phyloP scores from a whole-genome alignment of 2,888 invertebrate genomes.

The Melieria omissa region DNA sequence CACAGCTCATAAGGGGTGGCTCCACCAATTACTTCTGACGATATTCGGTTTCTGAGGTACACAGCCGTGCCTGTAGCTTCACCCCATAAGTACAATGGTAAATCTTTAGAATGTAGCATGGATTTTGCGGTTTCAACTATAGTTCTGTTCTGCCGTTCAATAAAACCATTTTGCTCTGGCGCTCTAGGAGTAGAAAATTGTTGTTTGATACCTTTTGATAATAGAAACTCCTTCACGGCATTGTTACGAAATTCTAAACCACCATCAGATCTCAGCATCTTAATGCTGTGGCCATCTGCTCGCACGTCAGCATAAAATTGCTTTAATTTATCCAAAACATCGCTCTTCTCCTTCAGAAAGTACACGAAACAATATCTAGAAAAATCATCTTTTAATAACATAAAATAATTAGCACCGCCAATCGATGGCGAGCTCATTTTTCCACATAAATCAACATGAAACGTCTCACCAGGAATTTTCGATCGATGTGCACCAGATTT shows the following conservation, averaged over 20 bases:
- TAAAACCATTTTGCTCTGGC: conserved; percentile 24
- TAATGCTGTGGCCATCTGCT: conserved; percentile 38
- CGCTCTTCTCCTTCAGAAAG: conserved; percentile 44
- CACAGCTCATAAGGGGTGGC: conserved; percentile 14
- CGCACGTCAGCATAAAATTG: conserved; percentile 37
- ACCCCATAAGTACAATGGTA: conserved; percentile 30
- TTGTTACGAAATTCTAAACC: conserved; percentile 42
- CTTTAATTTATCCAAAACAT: conserved; percentile 38
- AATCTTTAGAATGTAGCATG: conserved; percentile 17
- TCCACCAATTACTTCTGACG: conserved; percentile 37
- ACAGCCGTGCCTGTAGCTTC: conserved; percentile 32
- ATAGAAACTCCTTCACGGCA: conserved; percentile 20
- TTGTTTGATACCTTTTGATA: conserved; percentile 37
- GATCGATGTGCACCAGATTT: conserved; percentile 13
- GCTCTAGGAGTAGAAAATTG: conserved; percentile 28
- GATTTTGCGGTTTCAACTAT: conserved; percentile 5
- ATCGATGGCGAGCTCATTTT: conserved; percentile 40
- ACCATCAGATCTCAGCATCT: conserved; percentile 38
- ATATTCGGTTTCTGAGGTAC: conserved; percentile 52
- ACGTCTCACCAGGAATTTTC: conserved; percentile 31
- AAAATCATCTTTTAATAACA: conserved; percentile 45
- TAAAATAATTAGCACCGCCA: conserved; percentile 46
- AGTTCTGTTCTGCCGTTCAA: conserved; percentile 22
- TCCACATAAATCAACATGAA: conserved; percentile 42
- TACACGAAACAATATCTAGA: conserved; percentile 43